Conservation (phyloP, 2,888 invertebrate genomes). For the Bugulina stolonifera region DNA sequence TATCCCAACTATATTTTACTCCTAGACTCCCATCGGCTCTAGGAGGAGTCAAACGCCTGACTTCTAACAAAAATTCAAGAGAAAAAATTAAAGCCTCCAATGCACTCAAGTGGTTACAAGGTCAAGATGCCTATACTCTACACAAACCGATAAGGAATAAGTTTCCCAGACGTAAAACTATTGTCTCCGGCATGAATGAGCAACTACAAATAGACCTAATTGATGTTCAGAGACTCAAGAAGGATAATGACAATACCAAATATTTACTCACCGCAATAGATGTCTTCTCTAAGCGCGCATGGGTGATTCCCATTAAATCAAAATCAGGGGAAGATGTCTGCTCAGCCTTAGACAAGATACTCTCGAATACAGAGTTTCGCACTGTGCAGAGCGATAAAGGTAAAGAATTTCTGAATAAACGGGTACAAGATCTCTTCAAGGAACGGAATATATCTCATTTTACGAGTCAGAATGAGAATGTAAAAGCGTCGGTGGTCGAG, state of each 20-base stretch:
- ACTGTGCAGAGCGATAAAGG: slow-evolving; percentile 6
- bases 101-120: neutral
- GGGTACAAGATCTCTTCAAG: neutral
- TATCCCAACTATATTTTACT: neutral
- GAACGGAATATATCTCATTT: neutral
- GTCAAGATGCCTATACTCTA: neutral
- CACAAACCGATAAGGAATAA: neutral
- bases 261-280: neutral
- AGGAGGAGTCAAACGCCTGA: neutral
- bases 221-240: neutral
- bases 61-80: neutral
- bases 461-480: neutral
- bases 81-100: neutral
- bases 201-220: slow-evolving; percentile 1
- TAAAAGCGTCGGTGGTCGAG: slow-evolving; percentile 6
- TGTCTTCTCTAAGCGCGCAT: neutral
- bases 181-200: neutral
- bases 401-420: neutral
- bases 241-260: neutral
- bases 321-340: neutral
- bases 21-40: neutral
- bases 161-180: neutral
- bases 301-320: neutral
- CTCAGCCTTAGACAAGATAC: neutral
- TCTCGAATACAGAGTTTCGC: neutral